A percentile compares a stretch with the other conserved stretches of the same genome.
These are phyloP conservation scores for Orchestes rusci DNA, from an alignment of 2,888 invertebrate species.

Conservation along the genomic window DNA sequence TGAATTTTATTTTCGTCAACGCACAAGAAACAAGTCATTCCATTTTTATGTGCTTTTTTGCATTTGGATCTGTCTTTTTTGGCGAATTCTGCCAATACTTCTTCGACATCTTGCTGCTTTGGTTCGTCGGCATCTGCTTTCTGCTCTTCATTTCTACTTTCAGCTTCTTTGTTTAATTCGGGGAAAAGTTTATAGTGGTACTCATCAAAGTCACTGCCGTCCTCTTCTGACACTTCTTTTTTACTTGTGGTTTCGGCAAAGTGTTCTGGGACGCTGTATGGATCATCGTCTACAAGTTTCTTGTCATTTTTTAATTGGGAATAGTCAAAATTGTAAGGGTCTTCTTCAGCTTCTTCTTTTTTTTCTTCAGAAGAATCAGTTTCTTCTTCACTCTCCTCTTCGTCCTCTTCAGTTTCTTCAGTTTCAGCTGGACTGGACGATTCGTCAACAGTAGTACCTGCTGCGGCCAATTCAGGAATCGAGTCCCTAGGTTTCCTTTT, in stretches of 20 bases:
- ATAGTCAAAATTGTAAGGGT: constrained; percentile 5
- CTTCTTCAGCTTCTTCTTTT: constrained; percentile 12
- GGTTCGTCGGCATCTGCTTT: constrained; percentile 30
- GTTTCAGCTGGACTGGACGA: constrained; percentile 11
- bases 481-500: constrained; percentile 12
- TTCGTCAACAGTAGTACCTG: constrained; percentile 18
- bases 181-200: constrained; percentile 45
- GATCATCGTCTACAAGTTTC: constrained; percentile 28
- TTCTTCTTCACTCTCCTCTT: constrained; percentile 16
- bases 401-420: constrained; percentile 13
- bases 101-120: constrained; percentile 36
- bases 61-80: constrained; percentile 66
- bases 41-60: constrained; percentile 62
- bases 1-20: constrained; percentile 60
- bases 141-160: constrained; percentile 39
- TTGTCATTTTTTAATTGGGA: constrained; percentile 21
- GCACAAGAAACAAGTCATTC: constrained; percentile 72
- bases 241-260: constrained; percentile 32
- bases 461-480: constrained; percentile 17
- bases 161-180: constrained; percentile 35
- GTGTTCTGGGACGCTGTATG: constrained; percentile 34
- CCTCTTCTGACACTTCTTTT: constrained; percentile 33
- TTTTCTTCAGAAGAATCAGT: constrained; percentile 28
- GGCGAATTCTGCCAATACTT: constrained; percentile 58
- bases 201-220: constrained; percentile 45